phyloP scores from a whole-genome alignment of 2,797 vertebrate species.

The Lateolabrax maculatus region DNA sequence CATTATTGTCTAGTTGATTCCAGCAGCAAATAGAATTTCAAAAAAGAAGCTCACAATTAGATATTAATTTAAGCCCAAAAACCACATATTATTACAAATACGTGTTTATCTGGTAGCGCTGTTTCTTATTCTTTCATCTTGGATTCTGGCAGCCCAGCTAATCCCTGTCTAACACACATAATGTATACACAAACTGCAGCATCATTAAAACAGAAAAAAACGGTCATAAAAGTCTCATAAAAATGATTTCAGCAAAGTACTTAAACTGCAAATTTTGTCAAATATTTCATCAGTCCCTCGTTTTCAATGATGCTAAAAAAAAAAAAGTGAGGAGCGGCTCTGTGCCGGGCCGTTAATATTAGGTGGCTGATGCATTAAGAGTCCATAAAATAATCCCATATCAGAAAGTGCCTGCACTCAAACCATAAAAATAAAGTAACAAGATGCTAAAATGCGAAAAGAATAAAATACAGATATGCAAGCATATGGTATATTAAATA shows the following conservation, averaged over 20 bases:
- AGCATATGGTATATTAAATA: constrained; percentile 50
- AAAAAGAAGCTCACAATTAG: constrained; percentile 14
- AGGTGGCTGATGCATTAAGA: constrained; percentile 62
- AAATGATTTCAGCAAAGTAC: constrained; percentile 54
- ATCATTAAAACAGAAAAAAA: constrained; percentile 56
- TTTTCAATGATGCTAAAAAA: constrained; percentile 22
- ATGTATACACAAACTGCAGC: constrained; percentile 66
- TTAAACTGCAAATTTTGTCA: constrained; percentile 38
- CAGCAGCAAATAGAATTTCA: constrained; percentile 1
- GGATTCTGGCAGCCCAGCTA: constrained; percentile 46
- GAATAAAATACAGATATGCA: constrained; percentile 54
- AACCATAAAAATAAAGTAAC: constrained; percentile 60
- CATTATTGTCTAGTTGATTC: constrained; percentile 5
- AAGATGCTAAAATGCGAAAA: constrained; percentile 44
- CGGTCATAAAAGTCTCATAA: constrained; percentile 52
- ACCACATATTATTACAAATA: constrained; percentile 32
- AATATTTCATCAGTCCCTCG: constrained; percentile 43
- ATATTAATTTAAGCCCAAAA: constrained; percentile 33
- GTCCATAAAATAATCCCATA: constrained; percentile 65
- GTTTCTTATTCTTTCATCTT: constrained; percentile 40
- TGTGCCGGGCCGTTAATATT: constrained; percentile 46
- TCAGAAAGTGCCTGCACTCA: constrained; percentile 59
- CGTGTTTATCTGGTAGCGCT: constrained; percentile 27
- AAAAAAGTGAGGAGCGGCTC: constrained; percentile 25
- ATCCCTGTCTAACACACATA: constrained; percentile 56